Conservation (phyloP, 2,888 invertebrate genomes). For the Mechanitis mazaeus region DNA sequence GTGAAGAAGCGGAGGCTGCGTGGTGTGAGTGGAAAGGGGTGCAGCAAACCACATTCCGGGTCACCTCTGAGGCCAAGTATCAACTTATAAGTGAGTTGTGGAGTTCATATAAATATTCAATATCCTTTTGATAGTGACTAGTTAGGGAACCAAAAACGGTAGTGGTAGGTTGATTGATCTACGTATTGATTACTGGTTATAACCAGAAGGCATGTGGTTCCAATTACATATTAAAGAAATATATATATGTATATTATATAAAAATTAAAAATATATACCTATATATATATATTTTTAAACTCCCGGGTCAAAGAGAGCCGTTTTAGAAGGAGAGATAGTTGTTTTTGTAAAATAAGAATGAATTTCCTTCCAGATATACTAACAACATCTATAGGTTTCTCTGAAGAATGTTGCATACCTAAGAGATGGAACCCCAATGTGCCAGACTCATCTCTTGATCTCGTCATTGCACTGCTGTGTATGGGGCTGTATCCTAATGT, state of each 20-base stretch:
- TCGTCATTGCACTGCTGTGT: constrained; percentile 89
- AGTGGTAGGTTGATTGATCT: too few relatives aligned
- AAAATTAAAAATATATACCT: too few relatives aligned
- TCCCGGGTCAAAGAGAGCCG: too few relatives aligned
- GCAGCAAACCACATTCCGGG: constrained; percentile 90
- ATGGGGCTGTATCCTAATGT: constrained; percentile 98
- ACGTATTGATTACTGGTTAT: too few relatives aligned
- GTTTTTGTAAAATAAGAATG: neutral
- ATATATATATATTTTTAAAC: too few relatives aligned
- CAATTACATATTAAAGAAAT: too few relatives aligned
- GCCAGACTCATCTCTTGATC: constrained; percentile 87
- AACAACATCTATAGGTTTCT: constrained; percentile 85
- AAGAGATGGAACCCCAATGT: constrained; percentile 85
- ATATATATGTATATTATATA: too few relatives aligned
- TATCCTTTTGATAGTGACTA: neutral
- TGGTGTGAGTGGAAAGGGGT: constrained; percentile 96
- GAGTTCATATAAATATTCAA: neutral
- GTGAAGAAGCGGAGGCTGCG: constrained; percentile 84
- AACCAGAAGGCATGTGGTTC: too few relatives aligned
- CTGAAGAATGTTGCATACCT: constrained; percentile 89
- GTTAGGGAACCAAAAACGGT: neutral
- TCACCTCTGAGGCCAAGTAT: constrained; percentile 92
- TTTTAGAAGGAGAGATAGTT: neutral
- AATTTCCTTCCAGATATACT: constrained; percentile 80
- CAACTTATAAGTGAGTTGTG: constrained; percentile 36